Percentiles rank a stretch among this genome's conserved stretches.
phyloP scores from a whole-genome alignment of 1,140 invertebrate genomes.

The Arion vulgaris region DNA sequence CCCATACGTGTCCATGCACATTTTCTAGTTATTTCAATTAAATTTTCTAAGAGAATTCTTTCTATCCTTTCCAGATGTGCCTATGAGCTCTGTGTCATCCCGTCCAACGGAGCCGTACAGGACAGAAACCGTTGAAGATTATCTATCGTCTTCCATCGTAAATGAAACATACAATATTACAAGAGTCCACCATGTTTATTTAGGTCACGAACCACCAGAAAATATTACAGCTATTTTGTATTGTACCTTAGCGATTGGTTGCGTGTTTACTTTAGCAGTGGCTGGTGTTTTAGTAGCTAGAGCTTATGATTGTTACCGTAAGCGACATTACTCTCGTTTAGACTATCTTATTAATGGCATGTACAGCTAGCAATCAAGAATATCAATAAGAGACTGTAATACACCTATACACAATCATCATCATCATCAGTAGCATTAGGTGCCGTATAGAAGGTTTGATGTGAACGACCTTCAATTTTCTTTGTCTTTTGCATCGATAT shows the following conservation, averaged over 20 bases:
- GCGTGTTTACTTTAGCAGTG: constrained; percentile 51
- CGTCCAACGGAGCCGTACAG: not conserved
- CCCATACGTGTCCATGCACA: too few species aligned
- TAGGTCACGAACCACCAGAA: not conserved
- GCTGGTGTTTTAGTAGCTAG: constrained; percentile 50
- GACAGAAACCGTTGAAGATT: not conserved
- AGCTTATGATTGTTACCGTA: constrained; percentile 57
- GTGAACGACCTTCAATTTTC: too few species aligned
- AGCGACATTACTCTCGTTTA: constrained; percentile 58
- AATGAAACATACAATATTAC: not conserved
- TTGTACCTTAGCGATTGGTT: constrained; percentile 50
- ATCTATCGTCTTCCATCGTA: not conserved
- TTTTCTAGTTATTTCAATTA: too few species aligned
- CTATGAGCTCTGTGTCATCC: not conserved
- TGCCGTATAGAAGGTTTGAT: too few species aligned
- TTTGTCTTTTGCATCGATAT: too few species aligned
- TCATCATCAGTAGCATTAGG: too few species aligned
- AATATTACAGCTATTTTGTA: constrained; percentile 38
- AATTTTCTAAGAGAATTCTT: too few species aligned
- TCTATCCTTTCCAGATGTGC: not conserved
- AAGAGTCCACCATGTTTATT: not conserved
- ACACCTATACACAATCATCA: too few species aligned
- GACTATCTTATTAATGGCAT: constrained; percentile 65
- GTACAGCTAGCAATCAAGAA: too few species aligned
- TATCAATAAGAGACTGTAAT: too few species aligned